Evolutionary conservation across 2,888 invertebrate genomes (phyloP), one percentile per base, ranked within the genome.

Genomic region (Platynereis dumerilii): DNA sequence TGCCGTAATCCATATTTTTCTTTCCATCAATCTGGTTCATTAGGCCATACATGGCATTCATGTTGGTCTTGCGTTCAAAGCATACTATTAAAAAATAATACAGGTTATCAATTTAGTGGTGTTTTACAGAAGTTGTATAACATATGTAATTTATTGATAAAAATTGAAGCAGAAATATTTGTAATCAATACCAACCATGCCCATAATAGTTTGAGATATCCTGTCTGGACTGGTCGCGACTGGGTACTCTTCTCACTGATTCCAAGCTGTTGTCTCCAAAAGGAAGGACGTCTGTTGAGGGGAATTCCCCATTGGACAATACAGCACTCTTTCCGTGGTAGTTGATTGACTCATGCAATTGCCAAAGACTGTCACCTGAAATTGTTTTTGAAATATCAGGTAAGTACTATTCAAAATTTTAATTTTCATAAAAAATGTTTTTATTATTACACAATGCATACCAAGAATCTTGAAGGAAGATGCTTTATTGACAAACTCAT

Each of bases 401-500:
- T n/a, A n/a, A n/a, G n/a, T n/a, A n/a, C n/a, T n/a, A n/a, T n/a
- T n/a, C n/a, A n/a, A n/a, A n/a, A n/a, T n/a, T n/a, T n/a, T n/a
- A n/a, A n/a, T n/a, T n/a, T n/a, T n/a, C n/a, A n/a, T n/a, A n/a
- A n/a, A n/a, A n/a, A n/a, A n/a, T n/a, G n/a, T n/a, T n/a, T n/a
- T n/a, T n/a, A n/a, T n/a, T 17, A 42, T 42, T 42, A 42, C 42
- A 42, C 10, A 42, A 42, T 42, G 10, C 10, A 42, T 48, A 12
- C 48, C 48, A 48, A 20, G 22, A n/a, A 48, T 48, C 48, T 22
- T 48, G n/a, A 48, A 20, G n/a, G 48, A 48, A 48, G 48, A 48
- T 5, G 48, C 48, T n/a, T n/a, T 48, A n/a, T 48, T 48, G 48
- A 20, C 22, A n/a, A 48, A 48, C 7, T 48, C 48, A 7, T 20